These are phyloP conservation scores for Fulica atra DNA, from an alignment of 2,113 vertebrate genomes.

Conservation along the genomic window DNA sequence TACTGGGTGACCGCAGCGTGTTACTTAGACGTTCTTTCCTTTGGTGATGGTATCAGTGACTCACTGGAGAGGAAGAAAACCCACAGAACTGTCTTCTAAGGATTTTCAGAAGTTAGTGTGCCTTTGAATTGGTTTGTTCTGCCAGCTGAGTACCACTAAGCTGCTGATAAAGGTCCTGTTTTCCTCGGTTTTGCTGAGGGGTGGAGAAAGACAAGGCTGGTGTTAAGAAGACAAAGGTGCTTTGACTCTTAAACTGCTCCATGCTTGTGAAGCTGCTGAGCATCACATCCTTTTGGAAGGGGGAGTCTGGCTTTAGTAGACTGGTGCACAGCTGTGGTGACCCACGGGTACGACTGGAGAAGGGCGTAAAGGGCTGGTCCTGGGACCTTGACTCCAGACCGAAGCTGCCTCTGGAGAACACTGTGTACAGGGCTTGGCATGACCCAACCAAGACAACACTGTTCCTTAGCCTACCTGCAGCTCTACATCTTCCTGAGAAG, in stretches of 20 bases:
- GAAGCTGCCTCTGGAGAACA: neutral
- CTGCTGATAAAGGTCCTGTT: neutral
- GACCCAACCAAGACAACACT: neutral
- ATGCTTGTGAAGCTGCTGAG: neutral
- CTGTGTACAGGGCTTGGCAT: neutral
- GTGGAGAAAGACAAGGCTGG: neutral
- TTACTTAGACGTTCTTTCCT: neutral
- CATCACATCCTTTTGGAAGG: neutral
- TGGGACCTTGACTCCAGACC: neutral
- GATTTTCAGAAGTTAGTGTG: neutral
- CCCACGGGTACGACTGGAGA: neutral
- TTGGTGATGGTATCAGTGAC: neutral
- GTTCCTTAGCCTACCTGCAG: neutral
- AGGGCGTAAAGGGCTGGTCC: neutral
- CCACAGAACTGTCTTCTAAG: neutral
- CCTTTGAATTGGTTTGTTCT: neutral
- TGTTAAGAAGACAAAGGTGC: neutral
- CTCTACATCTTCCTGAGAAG: fast-evolving
- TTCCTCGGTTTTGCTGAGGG: neutral
- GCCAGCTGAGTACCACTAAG: neutral
- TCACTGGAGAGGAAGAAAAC: neutral
- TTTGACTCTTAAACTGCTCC: neutral
- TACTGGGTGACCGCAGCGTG: neutral
- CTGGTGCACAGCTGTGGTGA: no score
- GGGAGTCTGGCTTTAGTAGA: neutral